Base-by-base conservation (phyloP, 2,113 vertebrate species). In the Siphamia tubifer region DNA sequence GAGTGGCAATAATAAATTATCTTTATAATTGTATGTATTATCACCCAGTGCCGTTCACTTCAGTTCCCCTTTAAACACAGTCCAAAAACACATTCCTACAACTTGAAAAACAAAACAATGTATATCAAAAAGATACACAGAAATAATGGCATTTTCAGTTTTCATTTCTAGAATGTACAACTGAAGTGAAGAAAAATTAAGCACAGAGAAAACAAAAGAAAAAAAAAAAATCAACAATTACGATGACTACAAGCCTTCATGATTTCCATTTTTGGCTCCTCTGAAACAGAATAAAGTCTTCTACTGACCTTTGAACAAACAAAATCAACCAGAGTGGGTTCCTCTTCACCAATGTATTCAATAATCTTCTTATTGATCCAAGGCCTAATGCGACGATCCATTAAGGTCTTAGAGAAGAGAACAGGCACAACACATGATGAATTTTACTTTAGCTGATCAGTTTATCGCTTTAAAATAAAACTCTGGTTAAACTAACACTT, bases 311-410 rank as follows among this genome's bases (percentile, higher is more conserved):
- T 99, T 55, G 98, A 96, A 90, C 98, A 99, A 81, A 99, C 96
- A 79, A 99, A 99, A 75, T 99, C 97, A 67, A 99, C 98, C 86
- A 99, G 86, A 0, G 96, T 99, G 49, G 97, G 93, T 89, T 99
- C 98, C 87, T 99, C 98, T 92, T 99, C 98, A 28, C 97, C 98
- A 44, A 99, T 99, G 89, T 99, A 99, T 86, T 99, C 98, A 84
- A 99, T 98, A 54, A 99, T 99, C 91, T 99, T 99, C 91, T 99
- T 99, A 83, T 99, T 99, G 81, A 99, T 99, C 98, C 98, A 99
- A 0, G 97, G 97, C 88, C 93, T 94, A 81, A 99, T 98, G 79
- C 96, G 94, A n/a, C 96, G 94, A 79, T 99, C 97, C 98, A 99
- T 99, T 79, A 99, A 73, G 16, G 94, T 96, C 96, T 99, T 45